Base-by-base conservation (phyloP, 2,888 invertebrate species). In the Physocephala rufipes region DNA sequence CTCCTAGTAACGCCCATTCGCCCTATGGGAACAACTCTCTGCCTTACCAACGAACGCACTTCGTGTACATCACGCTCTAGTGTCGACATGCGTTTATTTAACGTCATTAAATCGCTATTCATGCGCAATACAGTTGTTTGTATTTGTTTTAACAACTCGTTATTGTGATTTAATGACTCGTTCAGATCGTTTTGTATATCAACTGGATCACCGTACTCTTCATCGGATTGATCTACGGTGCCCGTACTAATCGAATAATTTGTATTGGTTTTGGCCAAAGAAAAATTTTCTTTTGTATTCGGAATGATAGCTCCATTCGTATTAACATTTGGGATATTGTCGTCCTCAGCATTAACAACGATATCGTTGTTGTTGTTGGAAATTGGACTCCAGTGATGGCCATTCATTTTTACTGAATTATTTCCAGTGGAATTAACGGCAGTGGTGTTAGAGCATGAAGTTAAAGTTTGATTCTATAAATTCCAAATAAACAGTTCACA, bases 181-280 rank as follows among this genome's bases (percentile, higher is more conserved):
- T 78, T 77, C 4, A 81, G 74, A 45, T 82, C 84, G 53, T 78
- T 81, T 55, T 80, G 78, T 83, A 93, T 91, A 86, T 94, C 94
- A 74, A 93, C 90, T 16, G 94, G 93, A 85, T 94, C 94, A 71
- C 91, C 93, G 83, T 91, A 94, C 85, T 93, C 93, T 81, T 94
- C 94, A 82, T 84, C 89, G 79, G 79, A 88, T 79, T 84, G 86
- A 30, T 83, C 85, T 26, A 82, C 80, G 47, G 79, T 80, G 19
- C 82, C 83, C 73, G 75, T 77, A 43, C 68, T 68, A 4, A 51
- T n/a, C n/a, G 68, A 47, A 24, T 68, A 68, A 9, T 28, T 67
- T 63, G 63, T 15, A 36, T 9, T 36, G 43, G 51, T 24, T 51
- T 47, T 45, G 16, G 16, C n/a, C 53, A 53, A 19, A 13, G 53